Conservation (phyloP, 2,888 invertebrate genomes). For the Pseudanteris insignis region DNA sequence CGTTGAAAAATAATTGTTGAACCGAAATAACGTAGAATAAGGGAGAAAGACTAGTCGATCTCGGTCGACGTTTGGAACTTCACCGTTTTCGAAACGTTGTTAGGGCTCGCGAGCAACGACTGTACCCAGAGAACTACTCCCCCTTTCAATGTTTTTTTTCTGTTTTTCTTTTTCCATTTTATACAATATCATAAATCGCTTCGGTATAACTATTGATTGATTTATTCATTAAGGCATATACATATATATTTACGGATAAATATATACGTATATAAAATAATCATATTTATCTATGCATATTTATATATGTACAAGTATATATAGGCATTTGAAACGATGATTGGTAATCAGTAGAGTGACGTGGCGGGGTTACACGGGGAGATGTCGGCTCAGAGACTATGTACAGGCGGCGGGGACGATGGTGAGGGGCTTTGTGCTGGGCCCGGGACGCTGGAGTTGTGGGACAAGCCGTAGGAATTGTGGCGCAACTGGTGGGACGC, state of each 20-base stretch:
- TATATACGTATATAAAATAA: constrained; percentile 23
- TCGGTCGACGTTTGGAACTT: constrained; percentile 51
- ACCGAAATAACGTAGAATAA: neutral
- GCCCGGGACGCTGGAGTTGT: constrained; percentile 56
- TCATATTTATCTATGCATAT: constrained; percentile 19
- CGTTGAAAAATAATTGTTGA: too few species aligned
- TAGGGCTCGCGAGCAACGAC: constrained; percentile 25
- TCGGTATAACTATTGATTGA: too few species aligned
- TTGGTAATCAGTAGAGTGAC: constrained; percentile 43
- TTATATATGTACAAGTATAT: constrained; percentile 51
- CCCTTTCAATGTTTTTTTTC: constrained; percentile 25
- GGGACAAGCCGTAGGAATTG: constrained; percentile 55
- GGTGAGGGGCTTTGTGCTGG: constrained; percentile 63
- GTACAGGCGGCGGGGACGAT: constrained; percentile 66
- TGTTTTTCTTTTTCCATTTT: constrained; percentile 29
- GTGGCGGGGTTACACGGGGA: constrained; percentile 48
- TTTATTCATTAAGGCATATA: too few species aligned
- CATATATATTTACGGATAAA: constrained; percentile 16
- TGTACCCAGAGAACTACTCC: constrained; percentile 25
- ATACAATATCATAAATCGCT: constrained; percentile 45
- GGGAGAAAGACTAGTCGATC: constrained; percentile 7
- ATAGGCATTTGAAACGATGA: constrained; percentile 46
- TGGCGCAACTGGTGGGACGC: constrained; percentile 54
- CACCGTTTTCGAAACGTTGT: constrained; percentile 40
- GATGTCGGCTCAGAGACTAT: constrained; percentile 62